Evolutionary conservation across 2,888 invertebrate genomes (phyloP), one percentile per base, ranked within the genome.

Genomic region (Pyralis farinalis): DNA sequence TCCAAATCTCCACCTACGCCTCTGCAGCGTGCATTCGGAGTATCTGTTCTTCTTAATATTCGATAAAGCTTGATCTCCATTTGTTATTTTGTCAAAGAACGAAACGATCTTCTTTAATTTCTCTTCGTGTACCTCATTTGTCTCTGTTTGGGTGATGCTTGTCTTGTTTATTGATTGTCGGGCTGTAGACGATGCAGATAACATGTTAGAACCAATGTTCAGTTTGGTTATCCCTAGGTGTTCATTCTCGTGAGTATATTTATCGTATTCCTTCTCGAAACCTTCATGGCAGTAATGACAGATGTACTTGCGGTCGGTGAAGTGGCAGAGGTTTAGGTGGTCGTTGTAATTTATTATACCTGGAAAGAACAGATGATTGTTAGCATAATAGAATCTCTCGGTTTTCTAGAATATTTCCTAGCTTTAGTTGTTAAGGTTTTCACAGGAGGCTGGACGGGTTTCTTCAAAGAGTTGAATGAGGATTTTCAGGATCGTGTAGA

Each of bases 281-380:
- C 87, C 87, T 30, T 85, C 86, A 47, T 87, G 87, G 49, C 87
- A 87, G 51, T 84, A 87, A 40, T 78, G 77, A 34, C 87, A 87
- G 37, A 69, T 42, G 49, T 42, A 68, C 36, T 73, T 78, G 5
- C 75, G 69, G 0, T 77, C 75, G 0, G 63, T 44, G 42, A 86
- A 87, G 43, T 87, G 87, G 42, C 76, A 75, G 0, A 86, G 58
- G 46, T 86, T 86, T 0, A 87, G 55, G 12, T 87, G 87, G 35
- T 87, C 86, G 38, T 87, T 87, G 68, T 87, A 87, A 52, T 86
- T 87, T 27, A 87, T 86, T 34, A 87, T 86, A 0, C 87, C 87
- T 87, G 63, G 0, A 55, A 62, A 40, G 1, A n/a, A 42, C n/a
- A n/a, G n/a, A 33, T 33, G 7, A 8, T 9, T n/a, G n/a, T n/a